phyloP scores from a whole-genome alignment of 1,140 invertebrate genomes.

The Drosophila nigromelanica region DNA sequence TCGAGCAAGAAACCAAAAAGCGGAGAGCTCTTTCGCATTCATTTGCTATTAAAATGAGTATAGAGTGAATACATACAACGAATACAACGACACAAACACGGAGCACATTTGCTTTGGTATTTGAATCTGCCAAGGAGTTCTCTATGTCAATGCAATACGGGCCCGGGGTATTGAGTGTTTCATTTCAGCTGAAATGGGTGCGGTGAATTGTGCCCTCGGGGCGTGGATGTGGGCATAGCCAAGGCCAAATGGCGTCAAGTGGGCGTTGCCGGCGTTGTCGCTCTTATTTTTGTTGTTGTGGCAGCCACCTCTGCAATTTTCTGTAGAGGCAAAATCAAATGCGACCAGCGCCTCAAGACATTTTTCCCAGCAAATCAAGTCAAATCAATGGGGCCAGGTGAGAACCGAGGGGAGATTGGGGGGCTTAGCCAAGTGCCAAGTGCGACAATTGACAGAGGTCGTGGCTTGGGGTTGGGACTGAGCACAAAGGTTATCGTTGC shows the following conservation, averaged over 20 bases:
- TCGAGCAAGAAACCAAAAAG: conserved; percentile 8
- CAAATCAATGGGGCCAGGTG: conserved; percentile 19
- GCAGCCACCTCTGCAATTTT: conserved; percentile 43
- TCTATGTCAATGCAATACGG: conserved; percentile 17
- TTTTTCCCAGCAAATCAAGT: conserved; percentile 5
- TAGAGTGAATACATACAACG: conserved; percentile 4
- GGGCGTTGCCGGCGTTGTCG: conserved; percentile 34
- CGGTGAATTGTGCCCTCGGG: conserved; percentile 30
- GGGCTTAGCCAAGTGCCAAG: background rate
- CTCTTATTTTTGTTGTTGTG: conserved; percentile 19
- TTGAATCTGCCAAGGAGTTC: conserved; percentile 37
- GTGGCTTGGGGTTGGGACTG: background rate
- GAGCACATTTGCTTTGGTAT: conserved; percentile 34
- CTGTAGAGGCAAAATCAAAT: conserved; percentile 32
- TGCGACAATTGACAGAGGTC: conserved; percentile 17
- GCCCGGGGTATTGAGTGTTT: conserved; percentile 36
- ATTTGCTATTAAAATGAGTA: conserved; percentile 46
- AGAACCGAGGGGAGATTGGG: background rate
- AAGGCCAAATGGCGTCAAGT: conserved; percentile 51
- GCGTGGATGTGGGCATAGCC: conserved; percentile 8
- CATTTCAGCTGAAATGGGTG: conserved; percentile 21
- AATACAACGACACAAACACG: conserved; percentile 9
- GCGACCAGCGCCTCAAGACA: conserved; percentile 36
- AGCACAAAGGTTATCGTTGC: conserved; percentile 28
- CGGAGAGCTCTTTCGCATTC: conserved; percentile 31